Conservation (phyloP, 2,113 vertebrate genomes). For the Hemiprocne comata region DNA sequence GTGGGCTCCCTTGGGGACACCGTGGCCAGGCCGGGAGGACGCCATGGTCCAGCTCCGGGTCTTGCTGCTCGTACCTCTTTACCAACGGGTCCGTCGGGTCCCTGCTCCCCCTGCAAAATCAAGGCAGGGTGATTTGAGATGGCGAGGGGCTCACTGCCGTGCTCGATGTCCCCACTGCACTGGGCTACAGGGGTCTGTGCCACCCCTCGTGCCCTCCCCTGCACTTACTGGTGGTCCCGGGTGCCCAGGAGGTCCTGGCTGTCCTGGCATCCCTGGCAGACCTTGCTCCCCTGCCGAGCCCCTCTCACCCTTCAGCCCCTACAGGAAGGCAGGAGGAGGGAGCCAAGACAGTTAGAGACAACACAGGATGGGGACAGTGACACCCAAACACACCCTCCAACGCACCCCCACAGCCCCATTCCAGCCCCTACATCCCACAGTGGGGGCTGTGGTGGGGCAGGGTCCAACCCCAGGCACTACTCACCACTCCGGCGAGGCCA, state of each 20-base stretch:
- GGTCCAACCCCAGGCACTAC: not conserved
- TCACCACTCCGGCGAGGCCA: slow-evolving; percentile 87
- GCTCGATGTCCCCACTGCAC: rapidly evolving
- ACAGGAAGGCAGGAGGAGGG: not conserved
- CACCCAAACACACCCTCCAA: not conserved
- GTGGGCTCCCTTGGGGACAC: not conserved
- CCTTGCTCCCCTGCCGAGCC: slow-evolving; percentile 89
- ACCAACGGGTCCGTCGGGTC: not conserved
- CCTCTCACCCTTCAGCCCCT: slow-evolving; percentile 91
- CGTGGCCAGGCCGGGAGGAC: not conserved
- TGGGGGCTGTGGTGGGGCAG: not conserved
- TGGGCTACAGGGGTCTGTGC: rapidly evolving
- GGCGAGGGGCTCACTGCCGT: rapidly evolving
- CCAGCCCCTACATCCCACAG: rapidly evolving
- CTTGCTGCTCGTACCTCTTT: not conserved
- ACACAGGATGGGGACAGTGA: rapidly evolving
- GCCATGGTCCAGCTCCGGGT: rapidly evolving
- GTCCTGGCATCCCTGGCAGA: slow-evolving; percentile 83
- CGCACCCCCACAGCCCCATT: not conserved
- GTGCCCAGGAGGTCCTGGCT: slow-evolving; percentile 88
- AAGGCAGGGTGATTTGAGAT: rapidly evolving
- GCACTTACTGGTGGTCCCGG: slow-evolving; percentile 85
- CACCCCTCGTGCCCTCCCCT: rapidly evolving
- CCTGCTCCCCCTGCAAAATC: slow-evolving; percentile 83
- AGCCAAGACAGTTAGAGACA: rapidly evolving